Conservation (phyloP, 2,113 vertebrate genomes). For the Chaetorhynchus papuensis region DNA sequence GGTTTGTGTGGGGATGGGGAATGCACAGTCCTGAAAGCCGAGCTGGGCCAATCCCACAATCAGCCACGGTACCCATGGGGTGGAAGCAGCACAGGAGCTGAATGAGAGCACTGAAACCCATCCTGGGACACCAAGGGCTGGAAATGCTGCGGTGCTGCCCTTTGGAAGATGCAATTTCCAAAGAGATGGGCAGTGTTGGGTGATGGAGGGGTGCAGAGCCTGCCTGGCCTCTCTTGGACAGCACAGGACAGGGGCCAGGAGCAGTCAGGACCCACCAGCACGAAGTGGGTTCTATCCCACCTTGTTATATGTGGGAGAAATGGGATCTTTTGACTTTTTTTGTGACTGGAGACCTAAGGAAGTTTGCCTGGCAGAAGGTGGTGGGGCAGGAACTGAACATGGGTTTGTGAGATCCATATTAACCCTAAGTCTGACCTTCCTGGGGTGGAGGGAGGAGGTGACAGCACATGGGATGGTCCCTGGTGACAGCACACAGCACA, state of each 20-base stretch:
- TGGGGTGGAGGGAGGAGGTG: neutral
- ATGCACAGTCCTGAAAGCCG: neutral
- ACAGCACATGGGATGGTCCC: neutral
- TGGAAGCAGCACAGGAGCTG: neutral
- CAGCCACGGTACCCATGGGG: accelerated
- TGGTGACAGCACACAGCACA: neutral
- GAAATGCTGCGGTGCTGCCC: neutral
- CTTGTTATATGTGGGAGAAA: neutral
- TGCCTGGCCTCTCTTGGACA: accelerated
- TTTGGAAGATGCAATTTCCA: neutral
- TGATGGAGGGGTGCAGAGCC: neutral
- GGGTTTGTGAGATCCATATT: neutral
- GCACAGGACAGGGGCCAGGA: neutral
- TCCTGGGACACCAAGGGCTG: neutral
- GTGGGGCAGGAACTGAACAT: neutral
- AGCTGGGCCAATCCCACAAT: neutral
- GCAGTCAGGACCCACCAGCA: neutral
- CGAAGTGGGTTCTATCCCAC: neutral
- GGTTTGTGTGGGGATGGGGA: neutral
- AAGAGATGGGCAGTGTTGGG: neutral
- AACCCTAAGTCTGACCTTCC: neutral
- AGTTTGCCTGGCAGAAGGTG: neutral
- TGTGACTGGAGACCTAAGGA: neutral
- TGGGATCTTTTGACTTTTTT: neutral
- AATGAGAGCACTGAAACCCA: neutral